These are phyloP conservation scores for Patella pellucida DNA, from an alignment of 2,888 invertebrate genomes.

Conservation along the genomic window DNA sequence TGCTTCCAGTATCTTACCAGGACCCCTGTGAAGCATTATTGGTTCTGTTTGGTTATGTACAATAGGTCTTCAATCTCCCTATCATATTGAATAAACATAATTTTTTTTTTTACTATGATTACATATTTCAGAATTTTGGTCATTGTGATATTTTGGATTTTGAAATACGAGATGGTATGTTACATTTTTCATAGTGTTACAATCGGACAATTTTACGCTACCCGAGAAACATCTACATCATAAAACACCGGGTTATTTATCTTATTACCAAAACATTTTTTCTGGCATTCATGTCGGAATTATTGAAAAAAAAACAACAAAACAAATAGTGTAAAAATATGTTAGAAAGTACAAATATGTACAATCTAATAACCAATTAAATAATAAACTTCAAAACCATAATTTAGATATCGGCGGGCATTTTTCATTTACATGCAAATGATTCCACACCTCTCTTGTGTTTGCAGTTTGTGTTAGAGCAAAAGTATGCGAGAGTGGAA, in stretches of 20 bases:
- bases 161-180: neutral
- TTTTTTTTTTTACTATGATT: neutral
- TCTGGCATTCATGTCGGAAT: no score
- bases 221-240: neutral
- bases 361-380: no score
- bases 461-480: constrained; percentile 8
- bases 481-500: constrained; percentile 3
- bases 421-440: neutral
- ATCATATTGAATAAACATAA: neutral
- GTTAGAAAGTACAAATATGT: no score
- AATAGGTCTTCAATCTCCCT: neutral
- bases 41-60: no score
- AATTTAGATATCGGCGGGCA: no score
- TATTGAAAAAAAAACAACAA: no score
- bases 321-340: no score
- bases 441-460: neutral
- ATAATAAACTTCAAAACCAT: no score
- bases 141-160: neutral
- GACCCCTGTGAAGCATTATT: neutral
- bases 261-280: no score
- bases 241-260: neutral
- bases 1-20: no score
- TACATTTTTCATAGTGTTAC: neutral
- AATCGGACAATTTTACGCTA: no score
- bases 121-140: neutral